phyloP scores from a whole-genome alignment of 2,113 vertebrate species.

The Paramormyrops kingsleyae region DNA sequence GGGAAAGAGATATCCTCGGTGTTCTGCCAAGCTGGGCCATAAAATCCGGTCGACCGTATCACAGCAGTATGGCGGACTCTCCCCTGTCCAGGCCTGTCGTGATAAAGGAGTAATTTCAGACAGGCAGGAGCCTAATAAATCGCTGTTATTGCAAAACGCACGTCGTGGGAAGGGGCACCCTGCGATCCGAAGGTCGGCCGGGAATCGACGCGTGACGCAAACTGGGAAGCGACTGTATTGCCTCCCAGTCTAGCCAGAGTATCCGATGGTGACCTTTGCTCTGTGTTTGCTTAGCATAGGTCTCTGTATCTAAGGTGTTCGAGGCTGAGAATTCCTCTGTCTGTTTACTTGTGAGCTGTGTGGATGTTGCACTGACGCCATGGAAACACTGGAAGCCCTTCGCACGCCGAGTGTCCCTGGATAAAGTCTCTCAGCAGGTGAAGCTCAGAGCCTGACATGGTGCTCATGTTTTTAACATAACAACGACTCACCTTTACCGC shows the following conservation, averaged over 20 bases:
- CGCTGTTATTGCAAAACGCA: background rate
- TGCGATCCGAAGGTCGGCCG: background rate
- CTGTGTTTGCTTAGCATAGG: background rate
- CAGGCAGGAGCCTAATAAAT: background rate
- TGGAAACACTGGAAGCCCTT: background rate
- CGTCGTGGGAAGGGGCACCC: background rate
- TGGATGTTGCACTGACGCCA: background rate
- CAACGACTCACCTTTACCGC: background rate
- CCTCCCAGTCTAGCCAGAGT: background rate
- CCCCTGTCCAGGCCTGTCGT: background rate
- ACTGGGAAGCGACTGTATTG: background rate
- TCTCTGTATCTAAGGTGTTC: background rate
- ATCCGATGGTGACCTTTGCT: background rate
- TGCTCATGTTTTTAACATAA: background rate
- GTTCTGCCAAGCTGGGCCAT: background rate
- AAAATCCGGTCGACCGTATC: background rate
- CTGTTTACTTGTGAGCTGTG: background rate
- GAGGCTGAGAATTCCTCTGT: background rate
- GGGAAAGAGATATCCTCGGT: background rate
- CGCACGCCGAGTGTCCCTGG: background rate
- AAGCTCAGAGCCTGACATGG: background rate
- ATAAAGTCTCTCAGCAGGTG: background rate
- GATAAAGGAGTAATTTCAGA: background rate
- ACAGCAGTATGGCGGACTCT: background rate
- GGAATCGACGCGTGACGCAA: background rate